Conservation (phyloP, 2,113 vertebrate species). For the Sula dactylatra region DNA sequence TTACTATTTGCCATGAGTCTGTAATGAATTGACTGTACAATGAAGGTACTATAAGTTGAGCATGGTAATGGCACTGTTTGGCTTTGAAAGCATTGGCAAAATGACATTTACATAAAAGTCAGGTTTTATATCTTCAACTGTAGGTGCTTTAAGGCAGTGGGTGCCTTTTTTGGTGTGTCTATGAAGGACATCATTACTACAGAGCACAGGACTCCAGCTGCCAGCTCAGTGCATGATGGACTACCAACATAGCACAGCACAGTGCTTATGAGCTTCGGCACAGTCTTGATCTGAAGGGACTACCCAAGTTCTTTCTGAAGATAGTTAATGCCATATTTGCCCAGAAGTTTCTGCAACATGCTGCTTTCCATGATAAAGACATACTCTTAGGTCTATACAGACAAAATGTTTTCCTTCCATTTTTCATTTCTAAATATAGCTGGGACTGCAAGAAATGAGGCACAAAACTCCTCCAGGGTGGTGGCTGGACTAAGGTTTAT, state of each 20-base stretch:
- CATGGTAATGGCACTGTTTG: conserved; percentile 20
- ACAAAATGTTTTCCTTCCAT: not conserved
- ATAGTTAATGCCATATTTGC: not conserved
- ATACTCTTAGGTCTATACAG: not conserved
- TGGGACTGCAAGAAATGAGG: not conserved
- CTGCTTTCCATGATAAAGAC: not conserved
- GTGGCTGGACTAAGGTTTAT: not conserved
- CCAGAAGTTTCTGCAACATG: not conserved
- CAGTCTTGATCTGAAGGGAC: not conserved
- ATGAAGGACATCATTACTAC: not conserved
- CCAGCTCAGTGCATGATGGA: not conserved
- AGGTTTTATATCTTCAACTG: not conserved
- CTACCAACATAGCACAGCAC: not conserved
- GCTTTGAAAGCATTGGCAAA: not conserved
- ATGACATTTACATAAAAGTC: not conserved
- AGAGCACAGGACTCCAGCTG: not conserved
- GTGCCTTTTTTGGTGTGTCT: not conserved
- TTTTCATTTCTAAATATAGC: not conserved
- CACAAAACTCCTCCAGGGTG: not conserved
- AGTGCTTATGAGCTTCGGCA: not conserved
- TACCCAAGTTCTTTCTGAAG: not conserved
- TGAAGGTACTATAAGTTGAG: conserved; percentile 32
- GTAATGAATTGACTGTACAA: conserved; percentile 46
- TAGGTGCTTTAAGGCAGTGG: not conserved
- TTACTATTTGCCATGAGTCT: not conserved